A percentile compares a stretch with the other conserved stretches of the same genome.
Evolutionary conservation across 2,113 vertebrate species (phyloP).

Genomic region (Ageneiosus marmoratus): DNA sequence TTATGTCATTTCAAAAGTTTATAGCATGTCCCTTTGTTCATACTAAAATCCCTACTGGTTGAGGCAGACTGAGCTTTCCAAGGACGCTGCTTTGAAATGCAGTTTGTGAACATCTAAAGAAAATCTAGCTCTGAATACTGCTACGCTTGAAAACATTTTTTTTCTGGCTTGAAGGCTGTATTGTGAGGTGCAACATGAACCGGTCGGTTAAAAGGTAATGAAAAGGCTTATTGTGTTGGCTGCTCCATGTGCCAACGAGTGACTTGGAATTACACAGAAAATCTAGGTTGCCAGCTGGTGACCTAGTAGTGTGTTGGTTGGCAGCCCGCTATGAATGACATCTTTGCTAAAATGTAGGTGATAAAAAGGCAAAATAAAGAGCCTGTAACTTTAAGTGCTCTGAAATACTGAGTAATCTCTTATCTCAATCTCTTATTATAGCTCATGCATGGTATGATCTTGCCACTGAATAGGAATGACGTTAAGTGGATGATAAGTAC

Average conservation of each 20-base stretch:
- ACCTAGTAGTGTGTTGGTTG: neutral
- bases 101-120: neutral
- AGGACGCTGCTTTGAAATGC: neutral
- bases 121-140: neutral
- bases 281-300: conserved; percentile 33
- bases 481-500: neutral
- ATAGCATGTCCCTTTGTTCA: conserved; percentile 2
- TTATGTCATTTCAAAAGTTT: conserved; percentile 24
- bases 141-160: neutral
- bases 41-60: neutral
- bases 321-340: neutral
- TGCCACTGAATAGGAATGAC: conserved; percentile 8
- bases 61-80: neutral
- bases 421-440: conserved; percentile 9
- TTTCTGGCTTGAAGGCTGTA: conserved; percentile 6
- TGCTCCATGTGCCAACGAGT: neutral
- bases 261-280: conserved; percentile 1
- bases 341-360: neutral
- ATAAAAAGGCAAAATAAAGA: neutral
- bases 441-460: neutral
- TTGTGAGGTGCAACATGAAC: conserved; percentile 40
- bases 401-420: conserved; percentile 7
- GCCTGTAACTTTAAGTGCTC: neutral
- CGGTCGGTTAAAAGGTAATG: conserved; percentile 43
- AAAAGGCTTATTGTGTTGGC: conserved; percentile 51